Conservation (phyloP, 2,888 invertebrate genomes). For the Pristionchus mayeri region DNA sequence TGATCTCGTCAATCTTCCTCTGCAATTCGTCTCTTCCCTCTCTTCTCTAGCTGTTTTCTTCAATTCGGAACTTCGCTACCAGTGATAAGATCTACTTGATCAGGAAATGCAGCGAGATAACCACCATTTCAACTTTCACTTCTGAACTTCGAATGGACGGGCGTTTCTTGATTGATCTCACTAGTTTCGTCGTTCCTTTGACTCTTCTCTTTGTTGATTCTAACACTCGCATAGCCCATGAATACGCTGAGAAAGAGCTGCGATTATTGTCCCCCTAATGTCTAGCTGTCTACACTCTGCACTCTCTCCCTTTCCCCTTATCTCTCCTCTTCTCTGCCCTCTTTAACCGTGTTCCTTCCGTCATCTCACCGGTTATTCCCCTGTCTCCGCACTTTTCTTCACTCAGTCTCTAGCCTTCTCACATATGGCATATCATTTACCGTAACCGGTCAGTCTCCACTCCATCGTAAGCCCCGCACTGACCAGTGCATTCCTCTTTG, state of each 20-base stretch:
- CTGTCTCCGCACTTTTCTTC: constrained; percentile 7
- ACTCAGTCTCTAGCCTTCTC: constrained; percentile 6
- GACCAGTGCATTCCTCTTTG: not conserved
- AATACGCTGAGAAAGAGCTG: not conserved
- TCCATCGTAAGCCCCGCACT: not conserved
- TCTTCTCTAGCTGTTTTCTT: constrained; percentile 4
- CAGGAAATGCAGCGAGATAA: not conserved
- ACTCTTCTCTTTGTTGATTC: constrained; percentile 4
- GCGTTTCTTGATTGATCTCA: not conserved
- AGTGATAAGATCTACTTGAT: not conserved
- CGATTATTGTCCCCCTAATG: constrained; percentile 1
- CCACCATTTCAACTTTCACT: constrained; percentile 18
- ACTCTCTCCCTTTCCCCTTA: not conserved
- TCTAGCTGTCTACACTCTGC: not conserved
- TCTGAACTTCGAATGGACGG: not conserved
- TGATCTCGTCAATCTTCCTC: not conserved
- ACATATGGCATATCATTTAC: constrained; percentile 29
- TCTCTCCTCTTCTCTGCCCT: constrained; percentile 13
- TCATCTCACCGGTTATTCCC: constrained; percentile 16
- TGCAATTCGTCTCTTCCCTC: not conserved
- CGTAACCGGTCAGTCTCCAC: constrained; percentile 30
- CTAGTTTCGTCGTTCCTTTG: not conserved
- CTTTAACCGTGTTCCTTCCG: not conserved
- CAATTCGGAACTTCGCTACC: not conserved
- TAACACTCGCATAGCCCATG: not conserved